Base-by-base conservation (phyloP, 2,113 vertebrate genomes). In the Anhinga anhinga region DNA sequence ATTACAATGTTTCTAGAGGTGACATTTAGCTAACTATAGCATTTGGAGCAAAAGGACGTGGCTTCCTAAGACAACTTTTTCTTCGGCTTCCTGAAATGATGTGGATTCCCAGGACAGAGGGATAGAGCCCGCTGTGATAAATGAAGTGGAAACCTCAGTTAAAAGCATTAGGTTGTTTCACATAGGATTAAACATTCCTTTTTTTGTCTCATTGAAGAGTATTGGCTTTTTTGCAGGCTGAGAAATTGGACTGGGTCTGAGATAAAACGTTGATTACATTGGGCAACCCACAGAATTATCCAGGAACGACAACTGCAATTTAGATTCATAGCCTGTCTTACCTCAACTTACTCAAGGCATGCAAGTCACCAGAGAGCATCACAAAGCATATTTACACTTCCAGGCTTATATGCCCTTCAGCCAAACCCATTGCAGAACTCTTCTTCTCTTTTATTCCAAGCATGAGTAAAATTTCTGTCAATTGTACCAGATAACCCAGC, bases 1-100 rank as follows among this genome's bases (percentile, higher is more conserved):
- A 92, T 94, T 94, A 83, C 80, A 86, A 17, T 88, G 69, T 92
- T 94, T 96, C 83, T 70, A 88, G 69, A 92, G 65, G 72, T 90
- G 95, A 96, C 94, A 96, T 97, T 94, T 90, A 79, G 71, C 61
- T 93, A 88, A 86, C 72, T 86, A 36, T 5, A 95, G 56, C n/a
- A 69, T 63, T 86, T 71, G 16, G 47, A 78, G 65, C 42, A 78
- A 67, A 93, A 89, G 83, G 63, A 96, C 32, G 5, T 50, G 23
- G 38, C 26, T 83, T 90, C 76, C 80, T 82, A 81, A 78, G 52
- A 84, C 29, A 92, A 74, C 76, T 36, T 56, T 61, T 91, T 67
- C 44, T 93, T 83, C 0, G 1, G 34, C 47, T 88, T 73, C 13
- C 44, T 86, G 38, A 94, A 88, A 61, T 34, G 18, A 61, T 73